Conservation (phyloP, 2,113 vertebrate species). For the Apaloderma vittatum region DNA sequence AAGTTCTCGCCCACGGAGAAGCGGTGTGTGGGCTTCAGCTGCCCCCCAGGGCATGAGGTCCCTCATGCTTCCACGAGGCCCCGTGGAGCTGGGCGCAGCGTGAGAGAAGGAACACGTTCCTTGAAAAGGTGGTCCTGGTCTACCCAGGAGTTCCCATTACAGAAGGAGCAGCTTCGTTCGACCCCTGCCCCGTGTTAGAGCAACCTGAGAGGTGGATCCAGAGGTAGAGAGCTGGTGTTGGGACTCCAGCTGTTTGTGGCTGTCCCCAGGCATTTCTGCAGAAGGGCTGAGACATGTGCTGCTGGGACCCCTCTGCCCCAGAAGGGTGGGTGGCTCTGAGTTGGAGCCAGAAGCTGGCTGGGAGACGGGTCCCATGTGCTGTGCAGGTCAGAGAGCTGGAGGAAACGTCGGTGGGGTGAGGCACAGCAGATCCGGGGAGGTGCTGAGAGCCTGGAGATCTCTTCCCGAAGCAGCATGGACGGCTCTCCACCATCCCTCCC, state of each 20-base stretch:
- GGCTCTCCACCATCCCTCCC: neutral
- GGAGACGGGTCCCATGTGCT: neutral
- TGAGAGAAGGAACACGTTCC: neutral
- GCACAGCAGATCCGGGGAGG: neutral
- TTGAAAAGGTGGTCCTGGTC: neutral
- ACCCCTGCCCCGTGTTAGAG: neutral
- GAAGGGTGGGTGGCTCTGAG: neutral
- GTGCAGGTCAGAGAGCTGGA: neutral
- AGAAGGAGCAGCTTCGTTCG: neutral
- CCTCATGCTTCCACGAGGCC: rapidly evolving
- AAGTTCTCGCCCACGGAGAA: neutral
- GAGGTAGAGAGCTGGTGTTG: neutral
- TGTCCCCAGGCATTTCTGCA: neutral
- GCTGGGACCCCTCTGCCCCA: neutral
- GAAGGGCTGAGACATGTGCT: neutral
- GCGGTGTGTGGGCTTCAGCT: neutral
- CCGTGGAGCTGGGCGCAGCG: neutral
- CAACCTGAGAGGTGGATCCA: neutral
- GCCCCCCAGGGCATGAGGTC: neutral
- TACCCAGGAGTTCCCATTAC: neutral
- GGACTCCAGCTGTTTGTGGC: neutral
- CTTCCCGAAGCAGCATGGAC: neutral
- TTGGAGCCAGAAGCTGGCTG: neutral
- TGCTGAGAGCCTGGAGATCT: neutral
- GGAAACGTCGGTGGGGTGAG: neutral